Evolutionary conservation across 2,113 vertebrate genomes (phyloP).

Genomic region (Dasyornis broadbenti): DNA sequence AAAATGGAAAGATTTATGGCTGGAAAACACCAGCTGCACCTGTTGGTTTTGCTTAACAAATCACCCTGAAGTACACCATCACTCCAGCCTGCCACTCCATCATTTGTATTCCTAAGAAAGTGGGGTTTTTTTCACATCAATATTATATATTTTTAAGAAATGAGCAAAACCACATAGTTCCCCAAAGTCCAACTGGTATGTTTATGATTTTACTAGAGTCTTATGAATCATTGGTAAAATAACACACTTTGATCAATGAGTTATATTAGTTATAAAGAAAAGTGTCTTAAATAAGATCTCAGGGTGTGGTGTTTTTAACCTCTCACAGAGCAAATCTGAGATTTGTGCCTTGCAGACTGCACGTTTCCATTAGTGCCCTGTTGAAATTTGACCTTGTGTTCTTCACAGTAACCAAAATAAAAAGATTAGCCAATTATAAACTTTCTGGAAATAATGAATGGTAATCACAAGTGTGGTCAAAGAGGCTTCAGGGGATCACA

Average conservation of each 20-base stretch:
- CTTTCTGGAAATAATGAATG: neutral
- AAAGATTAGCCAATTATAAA: neutral
- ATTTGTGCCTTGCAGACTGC: neutral
- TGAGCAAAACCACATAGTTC: neutral
- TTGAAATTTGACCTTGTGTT: neutral
- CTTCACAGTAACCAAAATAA: neutral
- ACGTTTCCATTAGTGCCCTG: neutral
- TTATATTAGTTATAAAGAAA: neutral
- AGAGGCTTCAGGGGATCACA: neutral
- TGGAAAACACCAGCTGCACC: neutral
- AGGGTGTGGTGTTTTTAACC: neutral
- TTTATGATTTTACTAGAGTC: neutral
- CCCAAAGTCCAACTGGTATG: neutral
- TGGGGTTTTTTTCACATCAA: neutral
- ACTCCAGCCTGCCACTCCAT: neutral
- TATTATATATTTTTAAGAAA: neutral
- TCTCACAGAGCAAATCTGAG: neutral
- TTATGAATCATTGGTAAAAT: neutral
- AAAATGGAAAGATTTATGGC: slow-evolving; percentile 2
- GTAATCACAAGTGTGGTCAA: neutral
- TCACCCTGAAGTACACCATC: neutral
- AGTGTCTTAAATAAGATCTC: neutral
- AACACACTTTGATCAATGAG: neutral
- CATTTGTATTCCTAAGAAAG: neutral
- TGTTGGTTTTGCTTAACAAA: slow-evolving; percentile 22